phyloP scores from a whole-genome alignment of 2,797 vertebrate genomes.

The Neosilurus hyrtlii region DNA sequence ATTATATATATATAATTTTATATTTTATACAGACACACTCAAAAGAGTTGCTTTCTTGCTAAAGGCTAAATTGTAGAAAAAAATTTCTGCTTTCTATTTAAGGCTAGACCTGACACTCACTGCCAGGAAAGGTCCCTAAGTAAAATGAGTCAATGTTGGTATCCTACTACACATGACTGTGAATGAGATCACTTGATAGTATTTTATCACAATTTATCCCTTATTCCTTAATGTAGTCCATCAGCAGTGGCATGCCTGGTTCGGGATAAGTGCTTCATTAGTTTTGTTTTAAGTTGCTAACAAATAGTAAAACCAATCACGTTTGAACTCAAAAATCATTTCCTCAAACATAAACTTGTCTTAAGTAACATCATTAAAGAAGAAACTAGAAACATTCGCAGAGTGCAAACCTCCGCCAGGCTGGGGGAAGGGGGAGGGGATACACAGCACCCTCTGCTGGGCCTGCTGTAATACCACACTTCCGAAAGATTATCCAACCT shows the following conservation, averaged over 20 bases:
- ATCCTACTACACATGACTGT: neutral
- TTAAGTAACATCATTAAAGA: neutral
- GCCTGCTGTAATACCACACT: no score
- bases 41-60: neutral
- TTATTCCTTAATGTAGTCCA: neutral
- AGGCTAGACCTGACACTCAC: no score
- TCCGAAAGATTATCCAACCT: no score
- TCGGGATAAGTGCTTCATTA: neutral
- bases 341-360: neutral
- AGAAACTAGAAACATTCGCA: neutral
- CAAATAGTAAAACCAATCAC: neutral
- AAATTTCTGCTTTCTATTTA: neutral
- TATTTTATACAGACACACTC: no score
- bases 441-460: no score
- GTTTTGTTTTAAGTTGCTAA: neutral
- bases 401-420: no score
- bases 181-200: neutral
- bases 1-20: no score
- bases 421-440: no score
- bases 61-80: neutral
- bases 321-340: neutral
- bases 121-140: neutral
- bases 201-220: neutral
- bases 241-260: neutral
- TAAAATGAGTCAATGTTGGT: neutral